Base-by-base conservation (phyloP, 2,797 vertebrate genomes). In the Karalla daura region DNA sequence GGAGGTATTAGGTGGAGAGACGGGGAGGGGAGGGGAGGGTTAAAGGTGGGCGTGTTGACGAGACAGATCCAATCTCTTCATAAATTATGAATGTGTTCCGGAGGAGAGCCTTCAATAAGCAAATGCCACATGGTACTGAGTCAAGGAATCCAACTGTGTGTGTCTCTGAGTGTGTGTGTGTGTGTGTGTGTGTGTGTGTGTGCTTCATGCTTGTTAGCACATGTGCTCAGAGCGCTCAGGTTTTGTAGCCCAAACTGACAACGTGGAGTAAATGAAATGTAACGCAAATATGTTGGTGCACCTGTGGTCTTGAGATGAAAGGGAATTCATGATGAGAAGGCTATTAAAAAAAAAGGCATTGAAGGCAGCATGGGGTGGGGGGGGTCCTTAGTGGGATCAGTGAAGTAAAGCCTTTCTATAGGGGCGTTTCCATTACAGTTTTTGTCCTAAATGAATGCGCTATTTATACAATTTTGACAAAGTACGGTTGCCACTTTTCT, bases 81-180 rank as follows among this genome's bases (percentile, higher is more conserved):
- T 90, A 85, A 91, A 91, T 89, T 86, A 89, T 89, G 64, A 76
- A 91, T 91, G 82, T 80, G 64, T 86, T 88, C 82, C 71, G 41
- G 74, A 81, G 81, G 75, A 85, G 81, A 84, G 64, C 78, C 63
- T 87, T 85, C 80, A 83, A 85, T 90, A 87, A 85, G 78, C 66
- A 89, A 91, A 92, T 87, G 87, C 69, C 83, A 86, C 74, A 78
- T 82, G 76, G 67, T 80, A 83, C 80, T 72, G 73, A 82, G 77
- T 81, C 63, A 56, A 70, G 81, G 78, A 84, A 86, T 86, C 83
- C 71, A 81, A 70, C 70, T 70, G 77, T 79, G 79, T 55, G 63
- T 64, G 39, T 55, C 61, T 63, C 20, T 59, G 50, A 64, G 69
- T 67, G 37, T 55, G 56, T 68, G 32, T 51, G 25, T 58, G 52